These are phyloP conservation scores for Anticlea derivata DNA, from an alignment of 2,888 invertebrate genomes.

Conservation along the genomic window DNA sequence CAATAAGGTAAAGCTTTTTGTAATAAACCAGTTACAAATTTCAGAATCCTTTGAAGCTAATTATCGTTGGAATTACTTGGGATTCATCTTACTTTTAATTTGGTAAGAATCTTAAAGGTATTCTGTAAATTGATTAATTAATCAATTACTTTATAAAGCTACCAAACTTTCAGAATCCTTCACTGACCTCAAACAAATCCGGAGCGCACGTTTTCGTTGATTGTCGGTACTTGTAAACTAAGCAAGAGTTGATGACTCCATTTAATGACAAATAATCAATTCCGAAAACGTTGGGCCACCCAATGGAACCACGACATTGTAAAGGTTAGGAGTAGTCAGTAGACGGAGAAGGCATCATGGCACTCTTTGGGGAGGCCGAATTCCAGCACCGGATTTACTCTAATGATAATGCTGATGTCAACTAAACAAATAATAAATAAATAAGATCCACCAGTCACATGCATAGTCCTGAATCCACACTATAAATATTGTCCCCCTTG, in stretches of 20 bases:
- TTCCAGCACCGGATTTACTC: too few relatives aligned
- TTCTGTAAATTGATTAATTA: conserved; percentile 22
- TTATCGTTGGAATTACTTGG: conserved; percentile 13
- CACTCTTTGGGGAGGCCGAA: too few relatives aligned
- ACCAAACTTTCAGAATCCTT: conserved; percentile 25
- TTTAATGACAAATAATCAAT: too few relatives aligned
- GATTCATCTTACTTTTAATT: conserved; percentile 10
- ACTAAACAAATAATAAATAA: too few relatives aligned
- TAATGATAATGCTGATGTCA: too few relatives aligned
- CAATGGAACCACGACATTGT: too few relatives aligned
- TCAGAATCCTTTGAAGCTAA: conserved; percentile 11
- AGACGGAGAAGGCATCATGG: too few relatives aligned
- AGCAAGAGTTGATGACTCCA: neutral
- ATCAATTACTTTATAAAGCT: conserved; percentile 27
- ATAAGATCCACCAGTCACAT: too few relatives aligned
- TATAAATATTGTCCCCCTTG: too few relatives aligned
- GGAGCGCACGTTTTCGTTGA: conserved; percentile 8
- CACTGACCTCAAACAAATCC: conserved; percentile 32
- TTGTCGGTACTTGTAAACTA: neutral
- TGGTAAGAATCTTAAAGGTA: conserved; percentile 1
- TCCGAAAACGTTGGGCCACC: too few relatives aligned
- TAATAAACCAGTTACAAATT: neutral
- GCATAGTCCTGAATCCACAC: too few relatives aligned
- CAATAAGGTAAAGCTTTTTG: neutral
- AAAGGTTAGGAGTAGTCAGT: too few relatives aligned